Base-by-base conservation (phyloP, 30 jellyfish, hydroid and myxozoan species). In the Haliclystus octoradiatus region DNA sequence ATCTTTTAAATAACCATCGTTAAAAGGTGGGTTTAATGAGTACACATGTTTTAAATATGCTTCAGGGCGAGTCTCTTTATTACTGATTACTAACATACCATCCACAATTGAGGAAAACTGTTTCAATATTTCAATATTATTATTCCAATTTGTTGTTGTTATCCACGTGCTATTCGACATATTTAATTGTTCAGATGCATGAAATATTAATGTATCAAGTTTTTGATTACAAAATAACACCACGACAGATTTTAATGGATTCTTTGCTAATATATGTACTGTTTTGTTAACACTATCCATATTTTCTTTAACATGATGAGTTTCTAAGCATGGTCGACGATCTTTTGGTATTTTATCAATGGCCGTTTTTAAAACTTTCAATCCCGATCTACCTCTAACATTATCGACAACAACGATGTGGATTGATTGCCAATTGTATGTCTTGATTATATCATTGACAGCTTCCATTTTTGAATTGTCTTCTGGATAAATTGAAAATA, bases 401-500 rank as follows among this genome's bases (percentile, higher is more conserved):
- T 76, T 88, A 68, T 81, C 68, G 31, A 95, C 76, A 24, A 73
- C 78, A 26, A 82, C 79, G 29, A 63, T 65, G 84, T 74, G 26
- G 57, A 81, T 86, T 28, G 64, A 82, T 74, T 89, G 93, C 34
- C 76, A 76, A 28, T 69, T 60, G 52, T 68, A 50, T 14, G 72
- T 26, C 49, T 72, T 66, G 51, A 89, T 47, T 0, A 84, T 28
- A 22, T 69, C 98, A 2, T 71, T 79, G n/a, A 81, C 93, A 13
- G 94, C 94, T 34, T 51, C 31, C 12, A 89, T 75, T 60, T 77
- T 77, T 29, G 52, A 51, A 9, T 57, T 30, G 57, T 81, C 84
- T 12, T 79, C 95, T 3, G 98, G 98, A 62, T 49, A 82, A 19
- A 83, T 67, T 19, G 95, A 81, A 29, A 72, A 34, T 1, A 89